A percentile compares a stretch with the other conserved stretches of the same genome.
phyloP scores from a whole-genome alignment of 2,113 vertebrate genomes.

The Cyprinus carpio region DNA sequence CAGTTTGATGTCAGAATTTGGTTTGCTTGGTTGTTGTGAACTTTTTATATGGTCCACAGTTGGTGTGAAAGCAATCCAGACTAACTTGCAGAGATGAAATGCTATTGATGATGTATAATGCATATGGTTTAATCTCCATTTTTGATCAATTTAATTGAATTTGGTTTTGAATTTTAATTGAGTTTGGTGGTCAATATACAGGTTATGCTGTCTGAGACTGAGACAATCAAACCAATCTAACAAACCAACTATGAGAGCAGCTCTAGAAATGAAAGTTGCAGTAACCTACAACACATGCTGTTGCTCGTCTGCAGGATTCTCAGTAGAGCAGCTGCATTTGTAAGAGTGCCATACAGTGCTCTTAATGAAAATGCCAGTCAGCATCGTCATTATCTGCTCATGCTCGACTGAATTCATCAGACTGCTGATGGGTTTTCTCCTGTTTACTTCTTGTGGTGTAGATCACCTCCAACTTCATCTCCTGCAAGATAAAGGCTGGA shows the following conservation, averaged over 20 bases:
- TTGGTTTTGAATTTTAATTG: too few species aligned
- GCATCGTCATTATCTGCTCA: conserved; percentile 46
- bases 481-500: conserved; percentile 79
- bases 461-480: conserved; percentile 74
- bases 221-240: background rate
- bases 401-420: conserved; percentile 52
- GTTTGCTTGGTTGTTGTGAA: background rate
- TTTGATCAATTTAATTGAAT: background rate
- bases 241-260: background rate
- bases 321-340: conserved; percentile 13
- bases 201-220: background rate
- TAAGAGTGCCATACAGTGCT: conserved; percentile 45
- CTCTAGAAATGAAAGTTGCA: background rate
- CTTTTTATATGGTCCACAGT: background rate
- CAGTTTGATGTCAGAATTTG: too few species aligned
- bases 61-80: background rate
- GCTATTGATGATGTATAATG: background rate
- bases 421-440: conserved; percentile 43
- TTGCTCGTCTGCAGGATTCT: background rate
- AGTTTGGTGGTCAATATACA: background rate
- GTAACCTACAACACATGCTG: background rate
- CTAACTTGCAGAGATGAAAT: background rate
- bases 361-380: conserved; percentile 59
- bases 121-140: background rate
- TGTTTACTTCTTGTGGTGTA: conserved; percentile 48